Conservation (phyloP, 2,888 invertebrate species). For the Nipponacmea schrenckii region DNA sequence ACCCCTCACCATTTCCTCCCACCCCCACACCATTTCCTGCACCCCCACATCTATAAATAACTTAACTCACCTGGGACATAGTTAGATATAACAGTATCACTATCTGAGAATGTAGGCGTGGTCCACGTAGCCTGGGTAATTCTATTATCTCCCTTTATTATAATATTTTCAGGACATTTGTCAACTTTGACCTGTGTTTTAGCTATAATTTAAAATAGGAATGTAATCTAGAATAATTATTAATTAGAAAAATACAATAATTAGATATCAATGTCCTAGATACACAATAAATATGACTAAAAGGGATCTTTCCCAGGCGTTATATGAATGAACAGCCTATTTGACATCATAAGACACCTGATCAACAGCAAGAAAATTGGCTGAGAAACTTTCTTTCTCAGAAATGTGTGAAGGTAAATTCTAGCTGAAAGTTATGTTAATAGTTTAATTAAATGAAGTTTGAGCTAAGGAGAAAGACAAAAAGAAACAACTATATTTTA, state of each 20-base stretch:
- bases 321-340: no score
- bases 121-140: slow-evolving; percentile 43
- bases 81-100: slow-evolving; percentile 16
- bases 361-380: no score
- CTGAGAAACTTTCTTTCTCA: no score
- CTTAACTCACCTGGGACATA: slow-evolving; percentile 19
- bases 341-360: no score
- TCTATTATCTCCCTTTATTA: slow-evolving; percentile 31
- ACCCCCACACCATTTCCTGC: no score
- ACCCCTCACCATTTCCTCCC: no score
- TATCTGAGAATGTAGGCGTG: slow-evolving; percentile 35
- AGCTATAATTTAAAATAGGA: slow-evolving; percentile 31
- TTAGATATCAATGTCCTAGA: not conserved
- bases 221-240: not conserved
- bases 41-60: no score
- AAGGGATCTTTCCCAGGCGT: no score
- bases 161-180: slow-evolving; percentile 42
- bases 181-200: slow-evolving; percentile 31
- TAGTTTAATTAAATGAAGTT: no score
- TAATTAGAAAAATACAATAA: slow-evolving; percentile 1
- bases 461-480: no score
- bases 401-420: not conserved
- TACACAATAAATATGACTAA: slow-evolving; percentile 3
- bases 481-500: not conserved
- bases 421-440: no score